Base-by-base conservation (phyloP, 2,113 vertebrate genomes). In the Copsychus sechellarum region DNA sequence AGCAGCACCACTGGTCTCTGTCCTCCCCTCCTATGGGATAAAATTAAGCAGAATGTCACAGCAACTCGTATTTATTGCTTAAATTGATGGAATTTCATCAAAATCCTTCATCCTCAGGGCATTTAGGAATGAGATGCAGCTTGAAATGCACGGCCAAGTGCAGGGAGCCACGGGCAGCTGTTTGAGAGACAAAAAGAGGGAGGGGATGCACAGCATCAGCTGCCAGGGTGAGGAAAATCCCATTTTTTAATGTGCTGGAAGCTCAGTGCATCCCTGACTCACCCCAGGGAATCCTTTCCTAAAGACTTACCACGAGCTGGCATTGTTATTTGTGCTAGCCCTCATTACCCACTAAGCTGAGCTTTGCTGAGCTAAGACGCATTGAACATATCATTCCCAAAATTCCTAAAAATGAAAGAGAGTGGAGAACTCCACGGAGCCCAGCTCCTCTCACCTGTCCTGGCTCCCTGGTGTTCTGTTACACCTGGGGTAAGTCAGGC, bases 341-440 rank as follows among this genome's bases (percentile, higher is more conserved):
- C 7, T 29, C 43, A 5, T 22, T 17, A 6, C 11, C 23, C 15
- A 2, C 43, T 34, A 12, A 70, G 19, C 79, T 0, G 2, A 42
- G 54, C n/a, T 67, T 17, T 47, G 51, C 54, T 48, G 26, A 14
- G 24, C 19, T 57, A 17, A 54, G 21, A 53, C 22, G 3, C 2
- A 0, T 1, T 1, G 56, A 45, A 18, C 13, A 9, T 12, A 5
- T 16, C 3, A 0, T 21, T n/a, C 24, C 66, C 14, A 43, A 64
- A 42, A 18, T 12, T 5, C 18, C 29, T 11, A 4, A 51, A 64
- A 71, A 14, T 5, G 36, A 36, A 36, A 36, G 36, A 36, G 36
- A 36, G 36, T 8, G 36, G 36, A 36, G 9, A 36, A 36, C 36
- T 36, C 8, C 36, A 9, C 8, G 36, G 36, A 36, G 0, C 15